Percentiles rank a stretch among this genome's conserved stretches.
These are phyloP conservation scores for Dione vanillae DNA, from an alignment of 2,888 invertebrate species.

Conservation along the genomic window DNA sequence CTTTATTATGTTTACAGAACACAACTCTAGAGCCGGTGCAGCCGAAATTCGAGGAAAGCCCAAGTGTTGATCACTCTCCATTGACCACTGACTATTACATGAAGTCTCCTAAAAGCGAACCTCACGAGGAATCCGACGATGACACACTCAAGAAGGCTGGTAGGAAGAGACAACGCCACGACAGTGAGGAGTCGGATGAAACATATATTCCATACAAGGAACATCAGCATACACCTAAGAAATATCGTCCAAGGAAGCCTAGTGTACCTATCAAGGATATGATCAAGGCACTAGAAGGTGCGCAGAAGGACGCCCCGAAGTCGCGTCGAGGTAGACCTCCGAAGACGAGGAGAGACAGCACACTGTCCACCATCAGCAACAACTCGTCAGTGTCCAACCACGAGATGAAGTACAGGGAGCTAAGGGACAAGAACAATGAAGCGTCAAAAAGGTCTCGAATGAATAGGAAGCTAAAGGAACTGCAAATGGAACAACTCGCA, in stretches of 20 bases:
- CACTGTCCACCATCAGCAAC: slow-evolving; percentile 73
- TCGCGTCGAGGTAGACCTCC: slow-evolving; percentile 83
- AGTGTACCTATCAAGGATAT: slow-evolving; percentile 74
- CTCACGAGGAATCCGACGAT: slow-evolving; percentile 73
- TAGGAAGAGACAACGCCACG: slow-evolving; percentile 59
- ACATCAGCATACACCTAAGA: slow-evolving; percentile 57
- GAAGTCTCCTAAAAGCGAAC: slow-evolving; percentile 75
- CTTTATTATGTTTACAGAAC: slow-evolving; percentile 27
- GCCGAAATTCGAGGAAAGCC: slow-evolving; percentile 50
- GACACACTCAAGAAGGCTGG: slow-evolving; percentile 48
- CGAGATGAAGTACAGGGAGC: slow-evolving; percentile 86
- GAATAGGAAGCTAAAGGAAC: slow-evolving; percentile 86
- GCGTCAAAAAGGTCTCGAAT: slow-evolving; percentile 89
- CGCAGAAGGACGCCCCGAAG: slow-evolving; percentile 65
- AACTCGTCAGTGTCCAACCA: slow-evolving; percentile 72
- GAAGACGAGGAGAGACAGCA: slow-evolving; percentile 74
- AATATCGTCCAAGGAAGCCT: slow-evolving; percentile 69
- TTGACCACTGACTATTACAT: slow-evolving; percentile 65
- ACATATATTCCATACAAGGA: slow-evolving; percentile 72
- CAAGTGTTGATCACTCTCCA: slow-evolving; percentile 57
- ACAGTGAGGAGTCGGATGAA: slow-evolving; percentile 78
- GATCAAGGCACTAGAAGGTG: slow-evolving; percentile 72
- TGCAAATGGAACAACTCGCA: slow-evolving; percentile 82
- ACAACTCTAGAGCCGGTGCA: slow-evolving; percentile 42
- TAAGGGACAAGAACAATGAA: slow-evolving; percentile 91